Evolutionary conservation across 1,140 invertebrate species (phyloP).

Genomic region (honey bee (Apis mellifera)): DNA sequence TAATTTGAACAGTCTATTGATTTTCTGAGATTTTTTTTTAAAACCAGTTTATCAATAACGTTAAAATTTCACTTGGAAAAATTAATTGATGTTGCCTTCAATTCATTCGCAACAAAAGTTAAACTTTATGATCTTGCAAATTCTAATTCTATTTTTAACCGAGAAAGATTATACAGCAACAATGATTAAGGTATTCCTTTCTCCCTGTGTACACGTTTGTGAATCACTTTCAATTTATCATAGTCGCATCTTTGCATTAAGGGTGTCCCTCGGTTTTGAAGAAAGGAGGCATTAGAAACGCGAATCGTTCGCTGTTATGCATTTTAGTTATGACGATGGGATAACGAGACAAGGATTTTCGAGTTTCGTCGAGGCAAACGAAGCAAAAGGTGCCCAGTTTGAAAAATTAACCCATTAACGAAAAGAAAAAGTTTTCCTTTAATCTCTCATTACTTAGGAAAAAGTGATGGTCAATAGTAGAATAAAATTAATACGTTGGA

Average conservation of each 20-base stretch:
- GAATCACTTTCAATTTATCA: slow-evolving; percentile 8
- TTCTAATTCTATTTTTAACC: neutral
- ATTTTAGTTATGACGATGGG: neutral
- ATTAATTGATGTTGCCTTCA: too few relatives aligned
- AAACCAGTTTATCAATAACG: too few relatives aligned
- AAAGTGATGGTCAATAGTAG: too few relatives aligned
- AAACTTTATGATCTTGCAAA: neutral
- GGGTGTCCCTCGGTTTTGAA: neutral
- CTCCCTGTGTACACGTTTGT: neutral
- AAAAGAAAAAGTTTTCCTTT: neutral
- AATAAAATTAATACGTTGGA: too few relatives aligned
- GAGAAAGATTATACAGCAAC: neutral
- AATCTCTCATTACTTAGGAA: too few relatives aligned
- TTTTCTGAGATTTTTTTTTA: too few relatives aligned
- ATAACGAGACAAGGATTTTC: neutral
- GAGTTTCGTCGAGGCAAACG: neutral
- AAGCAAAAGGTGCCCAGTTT: neutral
- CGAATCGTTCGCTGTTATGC: neutral
- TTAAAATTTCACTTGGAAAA: too few relatives aligned
- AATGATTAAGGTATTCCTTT: neutral
- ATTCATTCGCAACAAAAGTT: neutral
- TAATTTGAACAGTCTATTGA: too few relatives aligned
- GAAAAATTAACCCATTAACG: neutral
- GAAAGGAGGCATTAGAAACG: neutral
- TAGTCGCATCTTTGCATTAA: slow-evolving; percentile 3